Conservation (phyloP, 2,797 vertebrate genomes). For the Epinephelus awoara region DNA sequence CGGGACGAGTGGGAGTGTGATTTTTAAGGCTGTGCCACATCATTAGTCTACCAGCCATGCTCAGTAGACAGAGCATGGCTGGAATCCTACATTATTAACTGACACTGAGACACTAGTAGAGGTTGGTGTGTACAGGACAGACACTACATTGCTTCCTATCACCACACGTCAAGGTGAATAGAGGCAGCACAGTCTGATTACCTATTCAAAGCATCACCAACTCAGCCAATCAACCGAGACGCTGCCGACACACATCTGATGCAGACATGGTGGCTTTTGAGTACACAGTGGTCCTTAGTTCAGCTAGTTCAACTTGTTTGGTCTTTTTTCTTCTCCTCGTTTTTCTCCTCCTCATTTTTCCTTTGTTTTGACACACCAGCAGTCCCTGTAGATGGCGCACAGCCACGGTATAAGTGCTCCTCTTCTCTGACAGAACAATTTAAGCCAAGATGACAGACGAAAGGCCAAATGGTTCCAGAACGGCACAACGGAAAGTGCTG, state of each 20-base stretch:
- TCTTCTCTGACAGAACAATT: constrained; percentile 70
- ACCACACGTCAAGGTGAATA: constrained; percentile 10
- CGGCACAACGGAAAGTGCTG: constrained; percentile 49
- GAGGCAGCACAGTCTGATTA: constrained; percentile 49
- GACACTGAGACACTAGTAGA: constrained; percentile 31
- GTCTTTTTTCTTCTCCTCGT: neutral
- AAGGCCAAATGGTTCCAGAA: constrained; percentile 66
- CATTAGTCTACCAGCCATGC: constrained; percentile 45
- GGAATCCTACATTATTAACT: constrained; percentile 60
- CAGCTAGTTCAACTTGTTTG: constrained; percentile 16
- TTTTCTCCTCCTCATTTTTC: neutral
- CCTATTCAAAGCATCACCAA: constrained; percentile 57
- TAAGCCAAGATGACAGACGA: constrained; percentile 65
- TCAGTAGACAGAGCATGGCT: constrained; percentile 12
- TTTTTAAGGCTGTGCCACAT: constrained; percentile 41
- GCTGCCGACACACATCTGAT: constrained; percentile 17
- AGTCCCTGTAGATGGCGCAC: constrained; percentile 24
- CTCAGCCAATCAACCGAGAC: constrained; percentile 50
- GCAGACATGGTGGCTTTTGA: constrained; percentile 11
- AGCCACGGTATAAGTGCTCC: constrained; percentile 26
- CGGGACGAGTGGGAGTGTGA: constrained; percentile 21
- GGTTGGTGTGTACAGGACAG: constrained; percentile 21
- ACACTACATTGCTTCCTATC: constrained; percentile 40
- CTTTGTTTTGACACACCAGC: constrained; percentile 36
- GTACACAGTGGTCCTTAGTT: constrained; percentile 10